These are phyloP conservation scores for Ctenochaetus hawaiiensis DNA, from an alignment of 2,797 vertebrate species.

Conservation along the genomic window DNA sequence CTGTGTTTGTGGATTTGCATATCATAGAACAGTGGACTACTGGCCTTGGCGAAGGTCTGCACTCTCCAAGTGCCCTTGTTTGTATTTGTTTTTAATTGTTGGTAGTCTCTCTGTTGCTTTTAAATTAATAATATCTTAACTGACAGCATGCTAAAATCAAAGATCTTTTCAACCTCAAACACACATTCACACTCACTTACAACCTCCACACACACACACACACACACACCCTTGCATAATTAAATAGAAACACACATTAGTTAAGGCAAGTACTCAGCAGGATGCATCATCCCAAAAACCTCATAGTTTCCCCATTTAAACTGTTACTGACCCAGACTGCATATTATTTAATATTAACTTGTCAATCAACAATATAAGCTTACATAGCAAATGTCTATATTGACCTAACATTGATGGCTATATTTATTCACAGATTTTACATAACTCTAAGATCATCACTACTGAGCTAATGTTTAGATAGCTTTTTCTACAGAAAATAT, in stretches of 20 bases:
- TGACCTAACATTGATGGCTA: too few relatives aligned
- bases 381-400: too few relatives aligned
- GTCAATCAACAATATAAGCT: too few relatives aligned
- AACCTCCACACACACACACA: neutral
- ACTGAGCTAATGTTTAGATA: too few relatives aligned
- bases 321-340: neutral
- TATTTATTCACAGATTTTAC: too few relatives aligned
- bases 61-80: neutral
- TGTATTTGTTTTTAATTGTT: neutral
- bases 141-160: neutral
- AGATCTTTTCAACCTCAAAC: neutral
- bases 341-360: neutral
- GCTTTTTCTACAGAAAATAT: too few relatives aligned
- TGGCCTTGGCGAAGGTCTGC: too few relatives aligned
- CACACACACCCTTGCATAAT: neutral
- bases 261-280: constrained; percentile 12
- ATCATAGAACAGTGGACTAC: too few relatives aligned
- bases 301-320: constrained; percentile 10
- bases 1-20: too few relatives aligned
- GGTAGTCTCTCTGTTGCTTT: neutral
- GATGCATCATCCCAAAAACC: neutral
- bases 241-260: constrained; percentile 11
- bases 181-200: too few relatives aligned
- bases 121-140: neutral
- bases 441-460: too few relatives aligned